Evolutionary conservation across 1,140 invertebrate genomes (phyloP), one percentile per base, ranked within the genome.

Genomic region (Augochlora pura): DNA sequence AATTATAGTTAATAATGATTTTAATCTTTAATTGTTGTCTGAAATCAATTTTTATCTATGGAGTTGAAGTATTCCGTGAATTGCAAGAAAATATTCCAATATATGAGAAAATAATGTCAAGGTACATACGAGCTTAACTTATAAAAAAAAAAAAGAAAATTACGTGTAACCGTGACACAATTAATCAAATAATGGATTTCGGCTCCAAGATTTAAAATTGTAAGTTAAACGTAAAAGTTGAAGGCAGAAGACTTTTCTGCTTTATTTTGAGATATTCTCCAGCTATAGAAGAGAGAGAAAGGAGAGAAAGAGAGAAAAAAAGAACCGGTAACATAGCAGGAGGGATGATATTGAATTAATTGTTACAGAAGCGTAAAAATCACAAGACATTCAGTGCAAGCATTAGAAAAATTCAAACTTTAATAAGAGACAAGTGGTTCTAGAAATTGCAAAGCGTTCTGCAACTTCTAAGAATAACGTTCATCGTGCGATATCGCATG

Each of bases 1-100:
- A 90, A 91, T 91, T 92, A 90, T 90, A 91, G 91, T 92, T 92
- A 92, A 86, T 91, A 91, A 91, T 92, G 90, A 91, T 92, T 92
- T 92, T 91, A 91, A 91, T 89, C 90, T 92, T 90, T 89, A 91
- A 91, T 89, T 91, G 91, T 92, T 92, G 90, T 91, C 88, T 87
- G 86, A 92, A 90, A 91, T 89, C 90, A 90, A 90, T 92, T 92
- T 92, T 92, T 91, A 91, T 92, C 91, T 91, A 27, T 86, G 85
- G 85, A 84, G 84, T 87, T 84, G 73, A 85, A 77, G 81, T 52
- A 63, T 77, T 63, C 81, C 81, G 85, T 86, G 62, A 82, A 77
- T 77, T 65, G 80, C 52, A 74, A 77, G 21, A 83, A 80, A 79
- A 46, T 68, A 70, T 69, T 76, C 73, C 49, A 60, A 12, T 63